Percentiles rank a stretch among this genome's conserved stretches.
Evolutionary conservation across 2,888 invertebrate species (phyloP).

Genomic region (Caenorhabditis afra): DNA sequence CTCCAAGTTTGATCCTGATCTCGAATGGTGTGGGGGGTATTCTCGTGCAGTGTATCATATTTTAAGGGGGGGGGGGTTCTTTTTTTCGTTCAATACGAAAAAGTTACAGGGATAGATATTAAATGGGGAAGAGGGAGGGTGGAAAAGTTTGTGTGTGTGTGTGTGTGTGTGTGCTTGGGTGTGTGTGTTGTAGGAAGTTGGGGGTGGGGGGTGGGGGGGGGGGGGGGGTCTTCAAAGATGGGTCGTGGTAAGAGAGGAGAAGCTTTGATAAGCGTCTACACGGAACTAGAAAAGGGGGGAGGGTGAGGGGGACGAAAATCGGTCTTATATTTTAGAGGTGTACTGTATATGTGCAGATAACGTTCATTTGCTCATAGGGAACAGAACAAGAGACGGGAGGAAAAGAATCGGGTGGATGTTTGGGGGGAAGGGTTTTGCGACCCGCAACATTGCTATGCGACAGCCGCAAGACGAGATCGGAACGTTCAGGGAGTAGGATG

Average conservation of each 20-base stretch:
- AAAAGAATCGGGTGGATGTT: constrained; percentile 15
- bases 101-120: too few relatives aligned
- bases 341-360: constrained; percentile 63
- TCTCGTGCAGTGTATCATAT: constrained; percentile 40
- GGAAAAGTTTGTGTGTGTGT: constrained; percentile 16
- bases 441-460: constrained; percentile 59
- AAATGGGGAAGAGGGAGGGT: constrained; percentile 12
- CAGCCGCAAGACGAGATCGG: constrained; percentile 59
- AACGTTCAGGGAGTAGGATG: constrained; percentile 18
- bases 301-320: constrained; percentile 13
- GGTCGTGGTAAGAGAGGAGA: background rate
- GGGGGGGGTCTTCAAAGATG: constrained; percentile 10
- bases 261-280: constrained; percentile 41
- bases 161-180: constrained; percentile 15
- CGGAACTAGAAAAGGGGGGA: constrained; percentile 43
- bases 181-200: too few relatives aligned
- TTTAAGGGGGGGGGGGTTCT: too few relatives aligned
- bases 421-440: constrained; percentile 43
- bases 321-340: constrained; percentile 2
- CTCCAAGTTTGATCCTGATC: constrained; percentile 35
- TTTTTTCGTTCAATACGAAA: constrained; percentile 3
- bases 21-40: constrained; percentile 33
- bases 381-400: constrained; percentile 19
- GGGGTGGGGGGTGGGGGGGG: too few relatives aligned
- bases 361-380: constrained; percentile 49